Evolutionary conservation across 2,888 invertebrate genomes (phyloP), one percentile per base, ranked within the genome.

Genomic region (Agrotis clavis): DNA sequence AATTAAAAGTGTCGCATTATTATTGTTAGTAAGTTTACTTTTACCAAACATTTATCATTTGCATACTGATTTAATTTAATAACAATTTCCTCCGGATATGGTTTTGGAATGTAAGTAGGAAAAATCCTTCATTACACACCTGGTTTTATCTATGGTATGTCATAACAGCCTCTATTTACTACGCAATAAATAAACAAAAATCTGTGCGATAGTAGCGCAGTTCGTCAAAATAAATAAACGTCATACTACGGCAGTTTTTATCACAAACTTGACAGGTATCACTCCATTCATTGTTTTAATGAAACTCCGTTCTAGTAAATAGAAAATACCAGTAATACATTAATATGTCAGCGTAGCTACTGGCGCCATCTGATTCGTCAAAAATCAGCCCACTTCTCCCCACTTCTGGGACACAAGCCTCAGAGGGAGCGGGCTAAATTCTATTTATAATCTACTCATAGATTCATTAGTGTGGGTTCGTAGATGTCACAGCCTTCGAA

Each of bases 211-310:
- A 61, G 6, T 56, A 45, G 14, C 67, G 71, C 57, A 77, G n/a
- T 77, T 19, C 45, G 56, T 50, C 19, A 73, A 66, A 69, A 67
- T 57, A 67, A 73, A 71, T 53, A 69, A 63, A 9, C 60, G 68
- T 81, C 81, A 74, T 59, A 73, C 57, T 56, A 79, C 64, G 67
- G 21, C 35, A 72, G 74, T 77, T 80, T 83, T 84, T 81, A 83
- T 86, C 83, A 11, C 48, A 50, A 19, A n/a, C 71, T 30, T 81
- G 86, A 76, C 83, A 77, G 71, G 64, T 63, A 69, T 76, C 71
- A 79, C 48, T 61, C 67, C 81, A 85, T 81, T 85, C 79, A 85
- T 62, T 82, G 56, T 79, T 67, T 67, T 71, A 85, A 79, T 74
- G 76, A 50, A 81, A 63, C 21, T 57, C 35, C 56, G 18, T 54